Evolutionary conservation across 1,140 invertebrate genomes (phyloP).

Genomic region (Zaprionus taronus): DNA sequence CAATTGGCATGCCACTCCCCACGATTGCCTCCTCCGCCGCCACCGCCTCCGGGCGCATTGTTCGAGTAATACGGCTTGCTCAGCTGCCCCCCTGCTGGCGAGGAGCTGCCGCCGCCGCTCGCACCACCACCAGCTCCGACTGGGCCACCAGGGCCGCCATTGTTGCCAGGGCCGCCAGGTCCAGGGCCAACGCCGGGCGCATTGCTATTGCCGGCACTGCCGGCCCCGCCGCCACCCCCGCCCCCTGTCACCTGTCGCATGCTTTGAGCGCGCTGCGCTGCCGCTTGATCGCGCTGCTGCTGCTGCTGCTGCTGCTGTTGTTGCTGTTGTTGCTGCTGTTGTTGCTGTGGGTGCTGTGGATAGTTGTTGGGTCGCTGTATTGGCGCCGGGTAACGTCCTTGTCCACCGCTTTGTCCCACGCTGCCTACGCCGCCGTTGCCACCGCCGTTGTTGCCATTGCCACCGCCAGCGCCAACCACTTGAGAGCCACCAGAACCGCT

Average conservation of each 20-base stretch:
- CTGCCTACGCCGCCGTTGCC: constrained; percentile 68
- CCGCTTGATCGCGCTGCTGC: constrained; percentile 60
- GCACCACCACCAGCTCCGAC: constrained; percentile 53
- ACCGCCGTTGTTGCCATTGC: constrained; percentile 54
- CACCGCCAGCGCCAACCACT: constrained; percentile 45
- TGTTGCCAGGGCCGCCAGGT: constrained; percentile 57
- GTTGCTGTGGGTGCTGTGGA: constrained; percentile 84
- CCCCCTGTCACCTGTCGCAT: constrained; percentile 79
- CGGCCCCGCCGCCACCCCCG: constrained; percentile 42
- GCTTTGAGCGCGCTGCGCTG: constrained; percentile 75
- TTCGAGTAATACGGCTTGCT: constrained; percentile 83
- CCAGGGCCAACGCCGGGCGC: constrained; percentile 54
- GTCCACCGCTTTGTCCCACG: constrained; percentile 65
- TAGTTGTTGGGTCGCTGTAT: constrained; percentile 85
- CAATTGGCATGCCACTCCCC: constrained; percentile 78
- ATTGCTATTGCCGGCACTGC: constrained; percentile 63
- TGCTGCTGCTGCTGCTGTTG: constrained; percentile 83
- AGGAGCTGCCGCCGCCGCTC: constrained; percentile 54
- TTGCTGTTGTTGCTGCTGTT: constrained; percentile 74
- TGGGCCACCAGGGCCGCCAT: constrained; percentile 54
- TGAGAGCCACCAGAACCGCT: constrained; percentile 54
- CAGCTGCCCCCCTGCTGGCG: constrained; percentile 57
- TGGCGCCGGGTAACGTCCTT: constrained; percentile 82
- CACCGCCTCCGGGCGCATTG: constrained; percentile 66
- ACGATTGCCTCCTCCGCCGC: constrained; percentile 55